Percentiles rank a stretch among this genome's conserved stretches.
phyloP scores from a whole-genome alignment of 1,140 invertebrate genomes.

The Trinorchestia longiramus region DNA sequence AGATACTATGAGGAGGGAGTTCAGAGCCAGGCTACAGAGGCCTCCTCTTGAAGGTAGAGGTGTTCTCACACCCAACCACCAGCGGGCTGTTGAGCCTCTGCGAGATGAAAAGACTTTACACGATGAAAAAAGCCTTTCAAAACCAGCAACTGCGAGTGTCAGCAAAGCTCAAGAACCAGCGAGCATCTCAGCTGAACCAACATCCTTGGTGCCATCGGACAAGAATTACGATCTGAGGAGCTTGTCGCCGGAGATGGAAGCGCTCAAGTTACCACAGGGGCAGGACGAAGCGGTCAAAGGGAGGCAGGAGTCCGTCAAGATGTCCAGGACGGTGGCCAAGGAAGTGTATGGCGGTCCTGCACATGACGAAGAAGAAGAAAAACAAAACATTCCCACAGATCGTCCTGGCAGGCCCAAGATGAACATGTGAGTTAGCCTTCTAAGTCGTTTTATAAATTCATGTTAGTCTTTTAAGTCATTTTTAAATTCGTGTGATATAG shows the following conservation, averaged over 20 bases:
- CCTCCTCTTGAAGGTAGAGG: not conserved
- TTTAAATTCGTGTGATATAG: too few species aligned
- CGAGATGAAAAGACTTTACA: not conserved
- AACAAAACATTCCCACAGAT: slow-evolving; percentile 17
- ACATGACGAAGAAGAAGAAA: not conserved
- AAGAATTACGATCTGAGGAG: not conserved
- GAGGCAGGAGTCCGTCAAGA: not conserved
- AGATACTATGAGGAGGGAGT: slow-evolving; percentile 67
- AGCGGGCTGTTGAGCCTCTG: not conserved
- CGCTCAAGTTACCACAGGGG: not conserved
- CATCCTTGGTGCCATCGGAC: not conserved
- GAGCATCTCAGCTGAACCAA: not conserved
- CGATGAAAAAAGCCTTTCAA: slow-evolving; percentile 4
- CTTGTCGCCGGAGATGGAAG: slow-evolving; percentile 18
- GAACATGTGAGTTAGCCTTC: slow-evolving; percentile 35
- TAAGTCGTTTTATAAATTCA: not conserved
- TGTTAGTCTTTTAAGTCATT: too few species aligned
- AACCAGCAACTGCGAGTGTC: not conserved
- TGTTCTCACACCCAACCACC: slow-evolving; percentile 31
- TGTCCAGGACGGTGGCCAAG: slow-evolving; percentile 21
- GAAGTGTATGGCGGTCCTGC: slow-evolving; percentile 19
- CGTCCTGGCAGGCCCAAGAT: slow-evolving; percentile 11
- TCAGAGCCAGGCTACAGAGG: slow-evolving; percentile 60
- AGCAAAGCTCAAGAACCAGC: not conserved
- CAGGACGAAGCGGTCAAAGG: not conserved